Base-by-base conservation (phyloP, 2,888 invertebrate species). In the Dolichopus griseipennis region DNA sequence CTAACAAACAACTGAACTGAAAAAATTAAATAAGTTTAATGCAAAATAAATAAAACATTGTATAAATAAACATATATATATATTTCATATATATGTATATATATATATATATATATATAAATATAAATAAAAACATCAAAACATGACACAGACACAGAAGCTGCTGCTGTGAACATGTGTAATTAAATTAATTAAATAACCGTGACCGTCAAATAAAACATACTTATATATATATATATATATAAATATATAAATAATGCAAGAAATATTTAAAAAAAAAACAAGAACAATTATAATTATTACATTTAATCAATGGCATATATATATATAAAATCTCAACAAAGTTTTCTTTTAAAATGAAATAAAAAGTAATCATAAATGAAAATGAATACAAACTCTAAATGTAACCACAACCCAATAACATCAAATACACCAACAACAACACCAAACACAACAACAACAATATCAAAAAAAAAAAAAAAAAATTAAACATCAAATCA, bases 161-260 rank as follows among this genome's bases (percentile, higher is more conserved):
- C 52, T 52, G 52, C 52, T 52, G n/a, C 52, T 18, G 18, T n/a
- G 52, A 52, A 52, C 52, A 52, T 52, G 52, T 52, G 52, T 52
- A 52, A 52, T 52, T 52, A 52, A 52, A 18, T 52, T 52, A 52
- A 52, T 52, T 52, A 52, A 52, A 52, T 52, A 52, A 52, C 52
- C 52, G 52, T 52, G 52, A 52, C 52, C 52, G n/a, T 52, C 52
- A 52, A 52, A 52, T 18, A 52, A 52, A 27, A 27, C 27, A 27
- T 27, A 27, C 27, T n/a, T n/a, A n/a, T n/a, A n/a, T n/a, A n/a
- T n/a, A n/a, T n/a, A n/a, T n/a, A n/a, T n/a, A n/a, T n/a, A n/a
- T n/a, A n/a, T n/a, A n/a, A n/a, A n/a, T n/a, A n/a, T n/a, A 27
- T 27, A 27, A 27, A 5, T 27, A 27, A 27, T 27, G 27, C 2